Conservation (phyloP, 2,113 vertebrate species). For the Ammodytes marinus region DNA sequence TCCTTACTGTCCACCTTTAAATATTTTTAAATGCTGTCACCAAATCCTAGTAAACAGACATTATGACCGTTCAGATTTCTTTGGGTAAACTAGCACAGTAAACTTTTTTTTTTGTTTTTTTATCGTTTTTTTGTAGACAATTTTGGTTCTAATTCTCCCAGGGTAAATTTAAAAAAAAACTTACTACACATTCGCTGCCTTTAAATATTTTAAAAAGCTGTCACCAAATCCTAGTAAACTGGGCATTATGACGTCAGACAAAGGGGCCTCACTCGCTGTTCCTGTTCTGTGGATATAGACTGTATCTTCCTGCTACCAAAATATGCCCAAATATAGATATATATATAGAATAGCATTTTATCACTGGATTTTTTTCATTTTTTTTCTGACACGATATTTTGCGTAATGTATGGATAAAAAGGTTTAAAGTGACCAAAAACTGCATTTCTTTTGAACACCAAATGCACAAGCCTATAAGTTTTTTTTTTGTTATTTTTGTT, state of each 20-base stretch:
- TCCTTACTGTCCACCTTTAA: not conserved
- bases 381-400: constrained; percentile 17
- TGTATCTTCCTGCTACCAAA: constrained; percentile 35
- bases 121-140: too few relatives aligned
- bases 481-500: constrained; percentile 20
- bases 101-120: too few relatives aligned
- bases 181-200: too few relatives aligned
- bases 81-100: constrained; percentile 21
- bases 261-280: constrained; percentile 18
- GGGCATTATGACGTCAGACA: constrained; percentile 65
- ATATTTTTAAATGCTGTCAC: constrained; percentile 42
- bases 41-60: constrained; percentile 53
- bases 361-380: constrained; percentile 64
- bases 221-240: constrained; percentile 23
- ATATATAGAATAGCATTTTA: constrained; percentile 36
- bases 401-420: constrained; percentile 61
- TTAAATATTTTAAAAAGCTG: constrained; percentile 27
- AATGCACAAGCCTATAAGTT: constrained; percentile 27
- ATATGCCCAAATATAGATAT: constrained; percentile 7
- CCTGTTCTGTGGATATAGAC: constrained; percentile 52
- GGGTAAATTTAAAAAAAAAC: too few relatives aligned
- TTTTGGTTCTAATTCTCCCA: too few relatives aligned
- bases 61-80: constrained; percentile 62
- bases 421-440: constrained; percentile 63
- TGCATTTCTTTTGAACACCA: constrained; percentile 24